Evolutionary conservation across 2,888 invertebrate genomes (phyloP).

Genomic region (Cephus pulcher): DNA sequence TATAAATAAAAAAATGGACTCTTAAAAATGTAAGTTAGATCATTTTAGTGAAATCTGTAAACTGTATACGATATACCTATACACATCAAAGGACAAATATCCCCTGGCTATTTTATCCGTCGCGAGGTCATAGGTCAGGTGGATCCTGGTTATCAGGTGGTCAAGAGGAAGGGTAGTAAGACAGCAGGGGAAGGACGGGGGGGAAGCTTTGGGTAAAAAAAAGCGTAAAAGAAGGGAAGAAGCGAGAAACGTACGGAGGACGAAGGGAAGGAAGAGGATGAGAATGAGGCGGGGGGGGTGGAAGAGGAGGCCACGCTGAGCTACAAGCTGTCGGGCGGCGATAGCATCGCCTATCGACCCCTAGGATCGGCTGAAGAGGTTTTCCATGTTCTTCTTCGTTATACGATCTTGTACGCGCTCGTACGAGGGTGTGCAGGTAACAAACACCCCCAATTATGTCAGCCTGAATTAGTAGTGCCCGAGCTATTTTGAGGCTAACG

Average conservation of each 20-base stretch:
- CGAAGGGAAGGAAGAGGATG: constrained; percentile 18
- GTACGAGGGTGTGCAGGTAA: constrained; percentile 64
- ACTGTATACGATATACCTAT: too few species aligned
- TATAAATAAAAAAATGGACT: too few species aligned
- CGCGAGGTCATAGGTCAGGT: constrained; percentile 45
- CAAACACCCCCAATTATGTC: constrained; percentile 67
- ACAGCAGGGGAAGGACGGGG: constrained; percentile 3
- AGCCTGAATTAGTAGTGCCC: constrained; percentile 64
- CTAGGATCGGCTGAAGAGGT: constrained; percentile 64
- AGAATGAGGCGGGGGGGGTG: constrained; percentile 26
- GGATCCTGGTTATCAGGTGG: constrained; percentile 14
- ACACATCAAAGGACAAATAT: constrained; percentile 36
- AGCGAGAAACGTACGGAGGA: constrained; percentile 5
- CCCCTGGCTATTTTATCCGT: constrained; percentile 48
- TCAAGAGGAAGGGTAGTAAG: constrained; percentile 18
- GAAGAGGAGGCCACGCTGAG: constrained; percentile 44
- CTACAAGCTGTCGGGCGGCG: constrained; percentile 61
- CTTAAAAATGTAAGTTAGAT: too few species aligned
- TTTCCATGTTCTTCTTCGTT: constrained; percentile 63
- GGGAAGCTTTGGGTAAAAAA: neutral
- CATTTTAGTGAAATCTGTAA: too few species aligned
- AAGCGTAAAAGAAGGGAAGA: constrained; percentile 7
- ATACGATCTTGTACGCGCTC: constrained; percentile 63
- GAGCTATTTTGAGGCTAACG: constrained; percentile 61
- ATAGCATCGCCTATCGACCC: constrained; percentile 64